These are phyloP conservation scores for Sarotherodon lohbergeri DNA, from an alignment of 2,113 vertebrate genomes.

Conservation along the genomic window DNA sequence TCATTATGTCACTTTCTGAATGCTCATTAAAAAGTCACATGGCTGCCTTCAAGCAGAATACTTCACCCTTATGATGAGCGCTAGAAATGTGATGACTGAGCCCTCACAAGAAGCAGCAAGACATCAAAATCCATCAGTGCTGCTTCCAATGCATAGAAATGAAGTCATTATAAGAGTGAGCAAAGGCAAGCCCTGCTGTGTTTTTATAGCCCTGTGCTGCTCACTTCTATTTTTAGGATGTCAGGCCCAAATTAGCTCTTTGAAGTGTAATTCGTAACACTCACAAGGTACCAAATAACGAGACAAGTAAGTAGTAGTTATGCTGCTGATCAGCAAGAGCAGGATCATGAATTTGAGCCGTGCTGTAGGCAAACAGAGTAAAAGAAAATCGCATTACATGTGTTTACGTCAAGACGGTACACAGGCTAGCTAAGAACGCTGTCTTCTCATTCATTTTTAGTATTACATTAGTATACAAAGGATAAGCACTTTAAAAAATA, in stretches of 20 bases:
- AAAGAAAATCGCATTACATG: neutral
- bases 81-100: constrained; percentile 6
- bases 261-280: constrained; percentile 23
- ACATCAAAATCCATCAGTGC: constrained; percentile 27
- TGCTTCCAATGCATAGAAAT: constrained; percentile 45
- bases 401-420: neutral
- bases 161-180: constrained; percentile 44
- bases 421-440: neutral
- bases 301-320: neutral
- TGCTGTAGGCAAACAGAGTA: neutral
- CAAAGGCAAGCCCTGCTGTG: neutral
- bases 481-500: neutral
- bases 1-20: neutral
- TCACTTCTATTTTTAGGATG: constrained; percentile 43
- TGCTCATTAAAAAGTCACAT: neutral
- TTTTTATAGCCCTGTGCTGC: neutral
- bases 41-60: neutral
- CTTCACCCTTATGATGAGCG: neutral
- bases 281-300: constrained; percentile 8
- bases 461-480: neutral
- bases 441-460: neutral
- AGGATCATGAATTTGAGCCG: neutral
- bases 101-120: constrained; percentile 8
- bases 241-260: constrained; percentile 30
- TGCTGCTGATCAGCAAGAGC: neutral